Conservation (phyloP, 1,140 invertebrate species). For the Pogonognathellus flavescens region DNA sequence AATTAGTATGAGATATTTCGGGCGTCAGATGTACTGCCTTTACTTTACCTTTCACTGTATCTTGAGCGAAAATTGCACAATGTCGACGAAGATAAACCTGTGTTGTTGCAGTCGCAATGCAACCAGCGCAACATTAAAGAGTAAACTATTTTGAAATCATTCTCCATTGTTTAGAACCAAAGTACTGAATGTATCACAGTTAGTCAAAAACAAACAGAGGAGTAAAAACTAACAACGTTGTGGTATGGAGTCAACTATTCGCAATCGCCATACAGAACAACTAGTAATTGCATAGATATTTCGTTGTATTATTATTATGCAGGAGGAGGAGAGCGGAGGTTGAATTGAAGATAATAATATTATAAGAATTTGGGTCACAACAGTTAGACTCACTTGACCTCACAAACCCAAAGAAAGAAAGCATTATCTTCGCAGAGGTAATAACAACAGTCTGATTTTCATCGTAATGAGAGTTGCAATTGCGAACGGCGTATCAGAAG, state of each 20-base stretch:
- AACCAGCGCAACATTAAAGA: conserved; percentile 34
- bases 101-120: conserved; percentile 40
- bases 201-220: neutral
- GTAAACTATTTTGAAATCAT: conserved; percentile 45
- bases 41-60: conserved; percentile 51
- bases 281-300: neutral
- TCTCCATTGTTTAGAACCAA: conserved; percentile 42
- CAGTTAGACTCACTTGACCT: conserved; percentile 11
- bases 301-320: no score
- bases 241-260: neutral
- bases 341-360: neutral
- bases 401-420: neutral
- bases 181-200: conserved; percentile 3
- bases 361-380: neutral
- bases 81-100: conserved; percentile 50
- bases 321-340: neutral
- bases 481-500: neutral
- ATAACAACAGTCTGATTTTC: neutral
- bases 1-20: conserved; percentile 65
- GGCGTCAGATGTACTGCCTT: conserved; percentile 48
- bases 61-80: conserved; percentile 52
- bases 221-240: neutral
- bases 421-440: no score
- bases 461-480: neutral
- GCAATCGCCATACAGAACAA: neutral